These are phyloP conservation scores for Ladona fulva DNA, from an alignment of 1,140 invertebrate species.

Conservation along the genomic window DNA sequence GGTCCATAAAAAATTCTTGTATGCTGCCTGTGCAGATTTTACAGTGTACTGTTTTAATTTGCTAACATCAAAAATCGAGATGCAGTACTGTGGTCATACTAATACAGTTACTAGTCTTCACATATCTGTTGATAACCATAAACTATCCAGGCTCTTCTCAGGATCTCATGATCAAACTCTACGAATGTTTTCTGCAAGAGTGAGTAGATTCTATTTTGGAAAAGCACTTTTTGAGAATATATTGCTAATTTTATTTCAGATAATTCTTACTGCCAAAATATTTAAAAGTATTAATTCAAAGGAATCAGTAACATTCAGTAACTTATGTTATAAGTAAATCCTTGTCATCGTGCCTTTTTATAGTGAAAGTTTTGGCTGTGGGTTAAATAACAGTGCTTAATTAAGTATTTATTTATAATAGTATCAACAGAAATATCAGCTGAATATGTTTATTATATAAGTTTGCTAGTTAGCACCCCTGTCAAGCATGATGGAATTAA, in stretches of 20 bases:
- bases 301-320: no score
- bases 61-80: slow-evolving; percentile 35
- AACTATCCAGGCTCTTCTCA: slow-evolving; percentile 39
- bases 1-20: not conserved
- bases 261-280: no score
- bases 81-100: slow-evolving; percentile 39
- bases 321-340: no score
- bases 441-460: not conserved
- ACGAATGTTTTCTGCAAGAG: slow-evolving; percentile 47
- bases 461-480: not conserved
- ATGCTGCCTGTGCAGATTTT: slow-evolving; percentile 38
- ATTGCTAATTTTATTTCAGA: no score
- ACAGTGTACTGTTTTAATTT: slow-evolving; percentile 37
- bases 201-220: slow-evolving; percentile 27
- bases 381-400: not conserved
- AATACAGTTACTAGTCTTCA: slow-evolving; percentile 49
- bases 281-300: no score
- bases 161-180: slow-evolving; percentile 50
- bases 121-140: slow-evolving; percentile 28
- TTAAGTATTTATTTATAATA: not conserved
- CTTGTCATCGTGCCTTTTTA: no score
- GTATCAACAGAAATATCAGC: not conserved
- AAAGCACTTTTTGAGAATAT: no score
- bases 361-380: not conserved
- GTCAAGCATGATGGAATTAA: no score